phyloP scores from a whole-genome alignment of 2,797 vertebrate genomes.

The Babyrousa celebensis region DNA sequence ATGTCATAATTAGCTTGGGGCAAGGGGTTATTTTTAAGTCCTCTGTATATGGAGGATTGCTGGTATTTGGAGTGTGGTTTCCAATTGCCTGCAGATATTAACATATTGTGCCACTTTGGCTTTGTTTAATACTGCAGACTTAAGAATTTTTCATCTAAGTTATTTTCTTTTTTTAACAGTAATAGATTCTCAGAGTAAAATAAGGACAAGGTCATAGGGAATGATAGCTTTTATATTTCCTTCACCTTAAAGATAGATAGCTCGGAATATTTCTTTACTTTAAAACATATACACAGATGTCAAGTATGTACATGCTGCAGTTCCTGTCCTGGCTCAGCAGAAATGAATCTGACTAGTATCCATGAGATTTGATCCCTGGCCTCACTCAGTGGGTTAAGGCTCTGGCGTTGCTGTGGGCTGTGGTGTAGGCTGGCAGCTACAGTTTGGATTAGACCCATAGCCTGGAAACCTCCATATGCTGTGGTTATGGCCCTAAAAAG shows the following conservation, averaged over 20 bases:
- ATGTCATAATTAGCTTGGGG: not conserved
- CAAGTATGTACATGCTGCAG: not conserved
- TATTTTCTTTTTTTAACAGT: slow-evolving; percentile 12
- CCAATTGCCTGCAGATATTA: slow-evolving; percentile 48
- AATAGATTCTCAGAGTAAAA: not conserved
- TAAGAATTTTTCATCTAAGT: not conserved
- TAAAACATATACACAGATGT: not conserved
- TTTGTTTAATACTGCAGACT: slow-evolving; percentile 8
- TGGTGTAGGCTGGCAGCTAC: too few species aligned
- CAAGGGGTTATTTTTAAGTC: not conserved
- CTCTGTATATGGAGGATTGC: not conserved
- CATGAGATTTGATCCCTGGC: too few species aligned
- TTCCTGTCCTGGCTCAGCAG: too few species aligned
- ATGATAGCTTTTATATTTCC: not conserved
- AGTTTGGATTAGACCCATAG: too few species aligned
- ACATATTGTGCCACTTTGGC: not conserved
- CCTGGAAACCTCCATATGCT: too few species aligned
- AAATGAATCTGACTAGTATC: too few species aligned
- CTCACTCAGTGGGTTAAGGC: too few species aligned
- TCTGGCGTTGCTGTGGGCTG: too few species aligned
- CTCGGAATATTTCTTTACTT: not conserved
- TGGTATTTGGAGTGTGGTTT: not conserved
- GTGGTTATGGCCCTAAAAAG: too few species aligned
- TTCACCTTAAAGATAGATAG: not conserved
- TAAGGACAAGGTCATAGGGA: not conserved